Conservation (phyloP, 2,113 vertebrate genomes). For the Urocolius indicus region DNA sequence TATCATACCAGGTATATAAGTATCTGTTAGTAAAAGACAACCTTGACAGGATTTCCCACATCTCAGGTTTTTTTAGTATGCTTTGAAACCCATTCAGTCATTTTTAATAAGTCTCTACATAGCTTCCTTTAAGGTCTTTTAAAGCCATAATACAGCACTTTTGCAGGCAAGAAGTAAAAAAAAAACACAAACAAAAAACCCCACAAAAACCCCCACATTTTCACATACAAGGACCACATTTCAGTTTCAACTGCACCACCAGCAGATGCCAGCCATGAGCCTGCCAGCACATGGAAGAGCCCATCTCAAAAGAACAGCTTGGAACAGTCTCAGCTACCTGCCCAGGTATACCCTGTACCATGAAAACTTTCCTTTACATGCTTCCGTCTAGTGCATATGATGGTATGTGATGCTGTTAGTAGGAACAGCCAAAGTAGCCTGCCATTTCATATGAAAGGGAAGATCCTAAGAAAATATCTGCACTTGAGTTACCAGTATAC, state of each 20-base stretch:
- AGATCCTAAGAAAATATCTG: not conserved
- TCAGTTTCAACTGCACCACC: not conserved
- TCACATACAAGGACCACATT: not conserved
- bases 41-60: not conserved
- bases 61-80: not conserved
- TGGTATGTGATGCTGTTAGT: not conserved
- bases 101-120: not conserved
- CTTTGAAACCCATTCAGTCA: not conserved
- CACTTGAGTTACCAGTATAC: not conserved
- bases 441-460: rapidly evolving
- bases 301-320: not conserved
- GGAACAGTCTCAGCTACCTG: not conserved
- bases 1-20: not conserved
- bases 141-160: not conserved
- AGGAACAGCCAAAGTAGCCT: not conserved
- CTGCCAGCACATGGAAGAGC: not conserved
- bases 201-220: too few relatives aligned
- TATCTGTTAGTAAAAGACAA: not conserved
- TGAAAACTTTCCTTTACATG: not conserved
- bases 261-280: not conserved
- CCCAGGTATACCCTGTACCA: rapidly evolving
- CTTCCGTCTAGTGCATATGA: not conserved
- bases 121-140: not conserved
- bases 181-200: too few relatives aligned
- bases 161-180: rapidly evolving